These are phyloP conservation scores for Sminthurinus signatus DNA, from an alignment of 1,140 invertebrate species.

Conservation along the genomic window DNA sequence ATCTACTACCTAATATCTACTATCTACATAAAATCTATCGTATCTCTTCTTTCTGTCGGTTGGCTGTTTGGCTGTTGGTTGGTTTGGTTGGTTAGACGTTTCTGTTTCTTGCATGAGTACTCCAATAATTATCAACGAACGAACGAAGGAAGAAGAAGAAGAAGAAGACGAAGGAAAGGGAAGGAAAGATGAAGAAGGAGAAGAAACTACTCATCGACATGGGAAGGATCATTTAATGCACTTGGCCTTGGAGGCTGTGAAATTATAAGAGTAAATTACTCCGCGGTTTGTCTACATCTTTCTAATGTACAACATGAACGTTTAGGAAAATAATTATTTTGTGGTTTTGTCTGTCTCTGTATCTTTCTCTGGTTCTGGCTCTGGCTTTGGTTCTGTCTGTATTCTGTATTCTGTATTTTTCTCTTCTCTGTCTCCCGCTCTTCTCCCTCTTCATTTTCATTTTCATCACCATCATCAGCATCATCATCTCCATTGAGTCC, in stretches of 20 bases:
- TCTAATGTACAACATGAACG: conserved; percentile 17
- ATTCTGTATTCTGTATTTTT: too few relatives aligned
- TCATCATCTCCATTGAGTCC: too few relatives aligned
- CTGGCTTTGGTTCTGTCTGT: too few relatives aligned
- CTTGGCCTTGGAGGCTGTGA: conserved; percentile 33
- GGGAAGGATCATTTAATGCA: conserved; percentile 36
- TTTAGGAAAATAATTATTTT: conserved; percentile 35
- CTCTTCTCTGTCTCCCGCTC: too few relatives aligned
- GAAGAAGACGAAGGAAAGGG: too few relatives aligned
- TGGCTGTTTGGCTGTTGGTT: too few relatives aligned
- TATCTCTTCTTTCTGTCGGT: too few relatives aligned
- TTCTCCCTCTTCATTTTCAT: too few relatives aligned
- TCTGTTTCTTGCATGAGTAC: conserved; percentile 21
- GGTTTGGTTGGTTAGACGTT: neutral
- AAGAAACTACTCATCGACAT: conserved; percentile 25
- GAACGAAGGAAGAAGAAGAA: too few relatives aligned
- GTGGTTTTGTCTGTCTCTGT: conserved; percentile 28
- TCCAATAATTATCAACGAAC: conserved; percentile 27
- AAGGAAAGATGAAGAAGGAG: too few relatives aligned
- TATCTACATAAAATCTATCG: too few relatives aligned
- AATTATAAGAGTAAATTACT: conserved; percentile 36
- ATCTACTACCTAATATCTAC: too few relatives aligned
- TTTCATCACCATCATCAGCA: neutral
- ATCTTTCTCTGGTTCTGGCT: neutral
- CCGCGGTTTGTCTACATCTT: conserved; percentile 23